phyloP scores from a whole-genome alignment of 2,113 vertebrate genomes.

The Nycticryphes semicollaris region DNA sequence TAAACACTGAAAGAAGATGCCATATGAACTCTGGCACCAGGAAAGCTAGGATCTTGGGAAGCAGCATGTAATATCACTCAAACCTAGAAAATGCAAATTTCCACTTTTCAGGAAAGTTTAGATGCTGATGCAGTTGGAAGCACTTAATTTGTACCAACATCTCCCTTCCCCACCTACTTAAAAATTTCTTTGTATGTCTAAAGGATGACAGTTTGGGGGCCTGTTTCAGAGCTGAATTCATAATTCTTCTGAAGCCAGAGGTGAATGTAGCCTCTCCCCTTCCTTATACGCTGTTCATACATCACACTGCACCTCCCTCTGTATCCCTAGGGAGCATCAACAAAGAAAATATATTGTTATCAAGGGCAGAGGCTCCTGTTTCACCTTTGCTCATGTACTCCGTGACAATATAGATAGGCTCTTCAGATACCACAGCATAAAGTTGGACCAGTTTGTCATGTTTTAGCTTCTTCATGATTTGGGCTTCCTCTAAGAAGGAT shows the following conservation, averaged over 20 bases:
- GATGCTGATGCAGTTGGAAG: background rate
- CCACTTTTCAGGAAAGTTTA: background rate
- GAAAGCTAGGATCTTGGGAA: background rate
- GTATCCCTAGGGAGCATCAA: background rate
- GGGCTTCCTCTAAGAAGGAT: constrained; percentile 96
- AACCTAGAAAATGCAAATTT: background rate
- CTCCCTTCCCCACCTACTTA: background rate
- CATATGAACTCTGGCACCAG: background rate
- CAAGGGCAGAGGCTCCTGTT: background rate
- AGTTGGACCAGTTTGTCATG: constrained; percentile 98
- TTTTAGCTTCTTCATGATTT: constrained; percentile 98
- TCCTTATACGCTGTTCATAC: background rate
- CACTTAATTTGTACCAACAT: background rate
- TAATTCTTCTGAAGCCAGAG: background rate
- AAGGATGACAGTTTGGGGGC: background rate
- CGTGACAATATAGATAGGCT: constrained; percentile 97
- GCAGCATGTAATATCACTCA: background rate
- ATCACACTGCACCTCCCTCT: background rate
- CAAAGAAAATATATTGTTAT: background rate
- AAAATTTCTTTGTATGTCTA: background rate
- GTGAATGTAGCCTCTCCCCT: background rate
- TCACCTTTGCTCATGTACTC: constrained; percentile 98
- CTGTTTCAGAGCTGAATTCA: background rate
- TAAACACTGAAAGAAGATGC: background rate
- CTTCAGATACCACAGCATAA: constrained; percentile 96